Evolutionary conservation across 2,113 vertebrate species (phyloP), one percentile per base, ranked within the genome.

Genomic region (Odobenus rosmarus): DNA sequence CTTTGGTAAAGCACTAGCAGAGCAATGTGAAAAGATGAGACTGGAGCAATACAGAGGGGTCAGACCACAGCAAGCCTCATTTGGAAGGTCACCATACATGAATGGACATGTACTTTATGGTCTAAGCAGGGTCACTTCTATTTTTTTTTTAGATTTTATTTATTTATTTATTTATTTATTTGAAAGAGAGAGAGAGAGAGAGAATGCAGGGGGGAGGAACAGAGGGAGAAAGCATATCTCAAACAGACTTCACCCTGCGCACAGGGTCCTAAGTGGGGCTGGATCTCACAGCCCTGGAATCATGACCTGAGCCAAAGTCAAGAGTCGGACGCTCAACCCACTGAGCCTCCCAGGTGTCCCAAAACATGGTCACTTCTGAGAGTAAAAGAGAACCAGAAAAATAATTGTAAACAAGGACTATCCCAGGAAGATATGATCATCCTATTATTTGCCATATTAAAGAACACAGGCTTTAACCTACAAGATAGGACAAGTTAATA

Each of bases 1-100:
- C 39, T 93, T 84, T 61, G 39, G 62, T 84, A 84, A 84, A 18
- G 15, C 69, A 7, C 26, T 74, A 71, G 15, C 33, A 13, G 8
- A 88, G 7, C 82, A 84, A 61, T 18, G 51, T 90, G 61, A 84
- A 90, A 89, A 93, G 23, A 80, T 55, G 23, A 94, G 31, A 90
- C 62, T 36, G 42, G 23, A 86, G 24, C 16, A 72, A 57, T 61
- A 80, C 1, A 1, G 57, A 94, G n/a, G 2, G 24, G 12, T 55
- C 28, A 72, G 61, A 96, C 71, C 62, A 86, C 19, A 11, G n/a
- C 90, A 26, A 57, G 61, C n/a, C 28, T 80, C 53, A 55, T 55
- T 42, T 36, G 26, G 33, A 81, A 81, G 51, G 51, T 81, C 51
- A 81, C 21, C 21, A 36, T 15, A 55, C 16, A 31, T 5, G 57